A percentile compares a stretch with the other conserved stretches of the same genome.
phyloP scores from a whole-genome alignment of 2,888 invertebrate genomes.

The Euphydryas editha region DNA sequence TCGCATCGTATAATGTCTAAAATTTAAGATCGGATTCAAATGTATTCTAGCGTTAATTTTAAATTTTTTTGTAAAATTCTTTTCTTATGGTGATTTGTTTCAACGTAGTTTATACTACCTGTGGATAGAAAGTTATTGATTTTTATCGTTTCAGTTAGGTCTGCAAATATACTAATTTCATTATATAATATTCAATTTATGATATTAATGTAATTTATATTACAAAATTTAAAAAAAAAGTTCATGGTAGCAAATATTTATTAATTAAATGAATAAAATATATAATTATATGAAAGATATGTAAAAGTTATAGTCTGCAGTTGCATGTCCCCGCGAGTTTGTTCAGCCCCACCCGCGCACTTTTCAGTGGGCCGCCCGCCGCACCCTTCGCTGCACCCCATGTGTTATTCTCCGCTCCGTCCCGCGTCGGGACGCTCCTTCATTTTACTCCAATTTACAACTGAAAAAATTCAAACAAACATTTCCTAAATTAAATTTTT shows the following conservation, averaged over 20 bases:
- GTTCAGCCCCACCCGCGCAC: slow-evolving; percentile 84
- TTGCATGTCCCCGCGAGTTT: slow-evolving; percentile 82
- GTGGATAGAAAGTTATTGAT: not conserved
- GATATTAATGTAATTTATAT: not conserved
- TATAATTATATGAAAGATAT: slow-evolving; percentile 47
- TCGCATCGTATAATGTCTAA: slow-evolving; percentile 70
- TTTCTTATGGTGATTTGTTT: slow-evolving; percentile 68
- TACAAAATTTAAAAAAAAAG: not conserved
- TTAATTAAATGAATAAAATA: slow-evolving; percentile 16
- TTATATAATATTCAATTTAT: not conserved
- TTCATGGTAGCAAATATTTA: not conserved
- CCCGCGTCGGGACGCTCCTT: slow-evolving; percentile 80
- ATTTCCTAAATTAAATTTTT: slow-evolving; percentile 67
- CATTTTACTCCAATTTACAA: slow-evolving; percentile 83
- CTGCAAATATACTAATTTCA: too few relatives aligned
- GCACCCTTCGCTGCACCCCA: slow-evolving; percentile 77
- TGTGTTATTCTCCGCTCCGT: slow-evolving; percentile 75
- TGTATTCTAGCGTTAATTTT: slow-evolving; percentile 77
- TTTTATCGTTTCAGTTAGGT: not conserved
- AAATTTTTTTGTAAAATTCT: slow-evolving; percentile 73
- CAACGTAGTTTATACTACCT: not conserved
- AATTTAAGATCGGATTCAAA: slow-evolving; percentile 78
- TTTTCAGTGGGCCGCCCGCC: slow-evolving; percentile 81
- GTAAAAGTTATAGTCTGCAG: slow-evolving; percentile 50
- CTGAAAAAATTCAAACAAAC: slow-evolving; percentile 80